A percentile compares a stretch with the other conserved stretches of the same genome.
Conservation (phyloP, 2,888 invertebrate species). For the Gibbula magus region DNA sequence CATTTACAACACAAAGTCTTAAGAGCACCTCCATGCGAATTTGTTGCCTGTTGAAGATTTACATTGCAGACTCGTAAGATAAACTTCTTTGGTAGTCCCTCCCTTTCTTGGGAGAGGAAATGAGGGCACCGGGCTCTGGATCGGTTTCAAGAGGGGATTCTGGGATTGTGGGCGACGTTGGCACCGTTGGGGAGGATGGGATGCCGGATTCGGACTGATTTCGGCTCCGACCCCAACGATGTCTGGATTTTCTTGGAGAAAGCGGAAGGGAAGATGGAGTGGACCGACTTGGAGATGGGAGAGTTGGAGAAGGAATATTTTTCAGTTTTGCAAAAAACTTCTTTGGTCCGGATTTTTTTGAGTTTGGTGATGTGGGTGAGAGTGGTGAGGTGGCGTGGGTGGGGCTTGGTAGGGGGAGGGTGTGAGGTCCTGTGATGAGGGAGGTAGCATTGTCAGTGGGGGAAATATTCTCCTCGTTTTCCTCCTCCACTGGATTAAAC, state of each 20-base stretch:
- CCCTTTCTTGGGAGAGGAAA: constrained; percentile 10
- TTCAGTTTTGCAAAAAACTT: constrained; percentile 65
- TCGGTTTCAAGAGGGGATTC: constrained; percentile 41
- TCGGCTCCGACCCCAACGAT: constrained; percentile 27
- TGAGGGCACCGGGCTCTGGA: constrained; percentile 6
- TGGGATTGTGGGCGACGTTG: constrained; percentile 45
- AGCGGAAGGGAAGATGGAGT: constrained; percentile 40
- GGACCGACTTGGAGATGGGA: constrained; percentile 25
- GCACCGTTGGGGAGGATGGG: constrained; percentile 32
- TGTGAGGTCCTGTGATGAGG: not conserved
- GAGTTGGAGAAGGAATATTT: constrained; percentile 48
- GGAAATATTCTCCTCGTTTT: constrained; percentile 21
- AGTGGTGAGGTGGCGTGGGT: not conserved
- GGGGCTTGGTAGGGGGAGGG: constrained; percentile 4
- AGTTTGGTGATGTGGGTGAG: constrained; percentile 33
- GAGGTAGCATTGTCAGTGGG: constrained; percentile 20
- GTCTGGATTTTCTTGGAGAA: constrained; percentile 44
- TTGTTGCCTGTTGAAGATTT: not conserved
- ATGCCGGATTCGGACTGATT: constrained; percentile 34
- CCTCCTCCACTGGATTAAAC: constrained; percentile 63
- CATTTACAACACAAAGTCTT: too few relatives aligned
- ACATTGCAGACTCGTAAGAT: constrained; percentile 37
- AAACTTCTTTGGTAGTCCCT: constrained; percentile 26
- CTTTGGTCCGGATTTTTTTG: constrained; percentile 61
- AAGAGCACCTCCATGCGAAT: too few relatives aligned